Conservation (phyloP, 2,113 vertebrate species). For the Junco hyemalis region DNA sequence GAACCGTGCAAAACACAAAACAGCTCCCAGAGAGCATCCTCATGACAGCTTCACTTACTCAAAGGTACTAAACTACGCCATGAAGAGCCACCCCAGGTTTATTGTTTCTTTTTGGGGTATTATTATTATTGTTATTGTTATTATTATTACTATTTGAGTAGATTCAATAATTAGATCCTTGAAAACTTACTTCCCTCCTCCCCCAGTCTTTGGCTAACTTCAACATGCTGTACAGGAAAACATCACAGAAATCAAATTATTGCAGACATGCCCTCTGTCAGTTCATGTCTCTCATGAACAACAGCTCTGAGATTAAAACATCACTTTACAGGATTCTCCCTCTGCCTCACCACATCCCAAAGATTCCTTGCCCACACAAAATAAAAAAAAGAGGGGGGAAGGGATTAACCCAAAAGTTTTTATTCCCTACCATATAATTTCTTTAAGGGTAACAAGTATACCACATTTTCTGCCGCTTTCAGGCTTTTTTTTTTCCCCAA, state of each 20-base stretch:
- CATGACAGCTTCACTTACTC: neutral
- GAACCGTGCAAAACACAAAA: neutral
- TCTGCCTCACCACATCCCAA: neutral
- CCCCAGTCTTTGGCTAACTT: neutral
- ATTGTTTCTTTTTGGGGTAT: neutral
- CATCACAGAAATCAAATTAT: neutral
- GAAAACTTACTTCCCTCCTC: neutral
- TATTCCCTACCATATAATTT: neutral
- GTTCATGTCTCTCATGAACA: neutral
- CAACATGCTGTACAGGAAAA: neutral
- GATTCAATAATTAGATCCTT: neutral
- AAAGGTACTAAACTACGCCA: neutral
- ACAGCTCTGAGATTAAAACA: neutral
- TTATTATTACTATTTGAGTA: neutral
- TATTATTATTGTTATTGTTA: neutral
- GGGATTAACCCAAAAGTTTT: neutral
- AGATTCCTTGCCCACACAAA: neutral
- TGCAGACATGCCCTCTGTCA: neutral
- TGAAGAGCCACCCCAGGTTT: neutral
- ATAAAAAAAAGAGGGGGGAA: rapidly evolving
- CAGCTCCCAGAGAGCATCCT: neutral
- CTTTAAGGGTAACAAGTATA: neutral
- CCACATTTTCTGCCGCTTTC: neutral
- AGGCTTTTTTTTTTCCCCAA: neutral
- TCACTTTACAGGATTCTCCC: neutral